Evolutionary conservation across 2,888 invertebrate genomes (phyloP).

Genomic region (Proisotoma minuta): DNA sequence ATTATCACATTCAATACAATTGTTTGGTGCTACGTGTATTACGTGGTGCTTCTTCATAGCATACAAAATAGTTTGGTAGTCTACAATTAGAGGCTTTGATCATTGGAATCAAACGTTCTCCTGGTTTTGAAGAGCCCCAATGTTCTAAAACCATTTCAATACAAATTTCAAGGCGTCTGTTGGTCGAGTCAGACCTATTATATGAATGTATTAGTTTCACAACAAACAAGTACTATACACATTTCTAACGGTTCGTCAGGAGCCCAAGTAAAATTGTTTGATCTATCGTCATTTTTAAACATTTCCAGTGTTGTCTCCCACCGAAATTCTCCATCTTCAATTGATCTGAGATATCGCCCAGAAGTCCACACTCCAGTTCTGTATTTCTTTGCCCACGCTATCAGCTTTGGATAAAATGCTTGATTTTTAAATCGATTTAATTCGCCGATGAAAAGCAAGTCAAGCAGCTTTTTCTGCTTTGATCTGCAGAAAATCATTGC

Average conservation of each 20-base stretch:
- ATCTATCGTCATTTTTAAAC: neutral
- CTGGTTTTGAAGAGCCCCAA: neutral
- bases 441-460: neutral
- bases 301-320: neutral
- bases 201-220: too few relatives aligned
- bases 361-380: neutral
- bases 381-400: neutral
- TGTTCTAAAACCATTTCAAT: neutral
- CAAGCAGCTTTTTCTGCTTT: neutral
- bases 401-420: neutral
- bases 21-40: too few relatives aligned
- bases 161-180: neutral
- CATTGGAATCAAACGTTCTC: neutral
- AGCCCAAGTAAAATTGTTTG: neutral
- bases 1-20: neutral
- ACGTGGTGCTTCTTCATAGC: slow-evolving; percentile 8
- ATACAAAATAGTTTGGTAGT: slow-evolving; percentile 1
- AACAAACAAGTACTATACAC: too few relatives aligned
- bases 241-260: neutral
- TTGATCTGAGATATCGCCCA: neutral
- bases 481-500: neutral
- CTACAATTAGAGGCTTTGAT: neutral
- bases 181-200: neutral
- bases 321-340: neutral
- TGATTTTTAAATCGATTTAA: neutral